Evolutionary conservation across 2,888 invertebrate species (phyloP).

Genomic region (Melipona bicolor): DNA sequence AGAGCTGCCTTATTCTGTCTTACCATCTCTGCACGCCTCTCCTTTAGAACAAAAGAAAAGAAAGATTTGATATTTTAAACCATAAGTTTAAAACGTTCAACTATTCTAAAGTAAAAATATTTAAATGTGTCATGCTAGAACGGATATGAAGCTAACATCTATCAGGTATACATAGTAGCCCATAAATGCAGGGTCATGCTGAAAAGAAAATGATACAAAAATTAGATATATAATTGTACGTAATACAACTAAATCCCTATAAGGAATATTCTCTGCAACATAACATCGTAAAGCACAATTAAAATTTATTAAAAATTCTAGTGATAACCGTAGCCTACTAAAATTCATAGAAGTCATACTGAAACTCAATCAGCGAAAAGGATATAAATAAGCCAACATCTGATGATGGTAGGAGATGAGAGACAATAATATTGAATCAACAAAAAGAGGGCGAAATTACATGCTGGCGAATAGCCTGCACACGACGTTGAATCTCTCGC

Average conservation of each 20-base stretch:
- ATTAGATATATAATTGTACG: constrained; percentile 16
- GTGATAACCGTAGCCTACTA: constrained; percentile 33
- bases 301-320: constrained; percentile 48
- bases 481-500: constrained; percentile 93
- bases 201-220: constrained; percentile 42
- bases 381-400: constrained; percentile 48
- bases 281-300: constrained; percentile 55
- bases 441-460: constrained; percentile 85
- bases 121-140: constrained; percentile 55
- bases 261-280: constrained; percentile 47
- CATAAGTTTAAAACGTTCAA: background rate
- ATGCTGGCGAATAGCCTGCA: constrained; percentile 93
- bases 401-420: constrained; percentile 4
- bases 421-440: constrained; percentile 56
- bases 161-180: constrained; percentile 19
- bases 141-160: constrained; percentile 49
- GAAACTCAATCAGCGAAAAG: constrained; percentile 44
- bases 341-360: constrained; percentile 41
- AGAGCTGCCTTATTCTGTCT: constrained; percentile 94
- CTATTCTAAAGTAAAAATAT: constrained; percentile 31
- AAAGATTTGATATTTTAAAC: constrained; percentile 3
- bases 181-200: constrained; percentile 57
- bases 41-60: constrained; percentile 86
- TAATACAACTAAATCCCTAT: constrained; percentile 27
- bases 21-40: constrained; percentile 95